These are phyloP conservation scores for Microcebus tavaratra DNA, from an alignment of 2,113 vertebrate genomes.

Conservation along the genomic window DNA sequence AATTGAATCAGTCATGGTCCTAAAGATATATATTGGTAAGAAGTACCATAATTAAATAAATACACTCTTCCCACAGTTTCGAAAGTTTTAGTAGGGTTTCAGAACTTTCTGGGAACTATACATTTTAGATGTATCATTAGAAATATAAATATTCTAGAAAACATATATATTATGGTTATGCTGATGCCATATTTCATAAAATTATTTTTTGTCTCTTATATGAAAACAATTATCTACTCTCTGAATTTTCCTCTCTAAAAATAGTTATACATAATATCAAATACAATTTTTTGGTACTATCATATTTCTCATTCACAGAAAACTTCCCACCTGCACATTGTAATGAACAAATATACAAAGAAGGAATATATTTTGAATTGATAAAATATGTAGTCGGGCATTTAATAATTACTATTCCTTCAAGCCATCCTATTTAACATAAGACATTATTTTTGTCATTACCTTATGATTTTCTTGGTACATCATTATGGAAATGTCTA, in stretches of 20 bases:
- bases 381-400: not conserved
- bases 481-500: slow-evolving; percentile 43
- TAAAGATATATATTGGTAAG: not conserved
- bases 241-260: not conserved
- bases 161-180: not conserved
- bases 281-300: not conserved
- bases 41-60: not conserved
- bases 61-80: not conserved
- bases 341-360: not conserved
- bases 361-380: not conserved
- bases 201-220: not conserved
- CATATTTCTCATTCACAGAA: not conserved
- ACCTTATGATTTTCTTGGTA: not conserved
- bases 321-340: not conserved
- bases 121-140: not conserved
- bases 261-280: not conserved
- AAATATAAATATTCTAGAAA: not conserved
- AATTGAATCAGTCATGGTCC: not conserved
- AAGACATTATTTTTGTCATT: not conserved
- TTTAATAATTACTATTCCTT: not conserved
- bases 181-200: not conserved
- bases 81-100: too few species aligned
- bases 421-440: not conserved
- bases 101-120: not conserved
- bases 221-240: not conserved